Evolutionary conservation across 1,140 invertebrate species (phyloP).

Genomic region (Formica selysi): DNA sequence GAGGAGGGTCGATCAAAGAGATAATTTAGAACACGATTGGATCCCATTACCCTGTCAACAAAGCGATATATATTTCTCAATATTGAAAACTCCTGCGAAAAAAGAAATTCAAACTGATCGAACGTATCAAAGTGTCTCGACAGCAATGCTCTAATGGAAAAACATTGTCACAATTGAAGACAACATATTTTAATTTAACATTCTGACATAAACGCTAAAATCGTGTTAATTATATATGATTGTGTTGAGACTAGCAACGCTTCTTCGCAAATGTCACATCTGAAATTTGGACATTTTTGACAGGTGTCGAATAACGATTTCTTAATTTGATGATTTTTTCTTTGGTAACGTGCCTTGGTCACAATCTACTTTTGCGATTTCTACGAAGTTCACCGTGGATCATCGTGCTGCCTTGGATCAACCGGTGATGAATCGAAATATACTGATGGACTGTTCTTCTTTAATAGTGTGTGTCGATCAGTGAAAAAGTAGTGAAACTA

Average conservation of each 20-base stretch:
- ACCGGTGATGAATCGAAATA: background rate
- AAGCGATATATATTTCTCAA: constrained; percentile 1
- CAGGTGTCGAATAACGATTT: background rate
- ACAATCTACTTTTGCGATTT: background rate
- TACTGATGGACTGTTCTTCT: constrained; percentile 36
- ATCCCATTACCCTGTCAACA: background rate
- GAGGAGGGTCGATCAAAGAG: constrained; percentile 14
- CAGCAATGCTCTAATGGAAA: background rate
- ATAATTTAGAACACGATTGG: background rate
- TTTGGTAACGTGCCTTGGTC: background rate
- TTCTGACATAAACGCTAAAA: background rate
- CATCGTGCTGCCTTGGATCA: constrained; percentile 6
- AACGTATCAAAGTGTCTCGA: background rate
- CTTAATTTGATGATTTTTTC: background rate
- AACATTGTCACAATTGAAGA: constrained; percentile 21
- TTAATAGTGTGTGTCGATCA: constrained; percentile 35
- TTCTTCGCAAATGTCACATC: background rate
- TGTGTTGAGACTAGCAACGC: background rate
- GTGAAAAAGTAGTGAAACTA: constrained; percentile 26
- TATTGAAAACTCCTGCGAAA: background rate
- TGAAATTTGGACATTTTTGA: background rate
- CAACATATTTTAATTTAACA: background rate
- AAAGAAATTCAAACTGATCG: background rate
- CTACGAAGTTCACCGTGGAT: background rate
- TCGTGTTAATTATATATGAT: background rate